Base-by-base conservation (phyloP, 2,888 invertebrate species). In the Craniophora ligustri region DNA sequence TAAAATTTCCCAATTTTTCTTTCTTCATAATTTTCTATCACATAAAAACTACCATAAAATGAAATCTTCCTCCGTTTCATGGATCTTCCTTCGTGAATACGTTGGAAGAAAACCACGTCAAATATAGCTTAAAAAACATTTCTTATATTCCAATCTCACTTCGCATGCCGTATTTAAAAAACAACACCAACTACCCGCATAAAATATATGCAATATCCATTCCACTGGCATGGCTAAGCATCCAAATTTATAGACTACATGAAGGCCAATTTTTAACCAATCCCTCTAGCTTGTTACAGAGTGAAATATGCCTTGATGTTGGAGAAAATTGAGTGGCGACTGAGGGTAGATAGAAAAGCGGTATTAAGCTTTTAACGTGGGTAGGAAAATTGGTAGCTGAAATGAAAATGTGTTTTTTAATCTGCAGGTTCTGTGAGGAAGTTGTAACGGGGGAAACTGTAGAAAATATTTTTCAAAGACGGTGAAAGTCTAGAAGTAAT, bases 221-320 rank as follows among this genome's bases (percentile, higher is more conserved):
- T 56, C 41, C 65, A 59, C 39, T 67, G 70, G 76, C 69, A 48
- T 48, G 67, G 76, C 70, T 69, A 67, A 62, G 53, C 69, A 39
- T 63, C 78, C 64, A 68, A 80, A 88, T 88, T 87, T 88, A 91
- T 86, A 81, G 83, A 71, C 71, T 79, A 88, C 88, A 88, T 49
- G 86, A 65, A 61, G 73, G 70, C 81, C 81, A 85, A 89, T 91
- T 91, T 91, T 90, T 88, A 86, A 83, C 81, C 85, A 79, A 86
- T 88, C 87, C 82, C 78, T 70, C 78, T 73, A 60, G 76, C 87
- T 82, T 87, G 87, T 87, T 82, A 75, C 57, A 18, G 28, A 28
- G 50, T 77, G 69, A 77, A 75, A 76, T 76, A 78, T 78, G 60
- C 64, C 62, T 44, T 59, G 59, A 61, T 72, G 61, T 50, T 59